Percentiles rank a stretch among this genome's conserved stretches.
These are phyloP conservation scores for Leptopilina myrica DNA, from an alignment of 2,888 invertebrate species.

Conservation along the genomic window DNA sequence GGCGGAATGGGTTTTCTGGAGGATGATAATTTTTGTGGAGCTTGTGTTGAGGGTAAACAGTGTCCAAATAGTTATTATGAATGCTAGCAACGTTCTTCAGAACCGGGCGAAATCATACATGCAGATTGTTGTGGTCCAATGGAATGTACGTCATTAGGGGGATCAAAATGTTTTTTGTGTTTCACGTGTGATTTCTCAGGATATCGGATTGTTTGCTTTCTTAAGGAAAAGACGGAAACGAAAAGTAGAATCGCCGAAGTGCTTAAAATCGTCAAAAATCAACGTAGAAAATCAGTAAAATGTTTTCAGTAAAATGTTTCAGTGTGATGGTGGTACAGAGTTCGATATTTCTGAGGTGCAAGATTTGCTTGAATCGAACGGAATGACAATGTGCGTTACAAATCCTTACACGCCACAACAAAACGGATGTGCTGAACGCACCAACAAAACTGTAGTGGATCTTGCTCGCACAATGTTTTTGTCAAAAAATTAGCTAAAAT, in stretches of 20 bases:
- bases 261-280: conserved; percentile 55
- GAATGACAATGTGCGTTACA: conserved; percentile 26
- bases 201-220: conserved; percentile 57
- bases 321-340: conserved; percentile 45
- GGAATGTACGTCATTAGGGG: conserved; percentile 49
- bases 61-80: conserved; percentile 60
- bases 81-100: conserved; percentile 50
- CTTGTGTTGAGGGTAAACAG: conserved; percentile 63
- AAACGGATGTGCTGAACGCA: conserved; percentile 52
- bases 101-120: conserved; percentile 61
- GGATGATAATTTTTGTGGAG: conserved; percentile 57
- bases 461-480: conserved; percentile 46
- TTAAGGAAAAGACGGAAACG: conserved; percentile 59
- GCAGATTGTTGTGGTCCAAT: conserved; percentile 64
- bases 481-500: conserved; percentile 40
- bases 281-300: conserved; percentile 15
- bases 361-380: conserved; percentile 30
- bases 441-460: conserved; percentile 47
- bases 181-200: conserved; percentile 58
- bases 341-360: conserved; percentile 43
- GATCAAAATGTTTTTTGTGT: conserved; percentile 52
- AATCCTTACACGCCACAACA: conserved; percentile 62
- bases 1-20: conserved; percentile 58
- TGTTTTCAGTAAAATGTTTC: conserved; percentile 42
- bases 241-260: conserved; percentile 56